Conservation (phyloP, 2,113 vertebrate genomes). For the Sarotherodon lohbergeri region DNA sequence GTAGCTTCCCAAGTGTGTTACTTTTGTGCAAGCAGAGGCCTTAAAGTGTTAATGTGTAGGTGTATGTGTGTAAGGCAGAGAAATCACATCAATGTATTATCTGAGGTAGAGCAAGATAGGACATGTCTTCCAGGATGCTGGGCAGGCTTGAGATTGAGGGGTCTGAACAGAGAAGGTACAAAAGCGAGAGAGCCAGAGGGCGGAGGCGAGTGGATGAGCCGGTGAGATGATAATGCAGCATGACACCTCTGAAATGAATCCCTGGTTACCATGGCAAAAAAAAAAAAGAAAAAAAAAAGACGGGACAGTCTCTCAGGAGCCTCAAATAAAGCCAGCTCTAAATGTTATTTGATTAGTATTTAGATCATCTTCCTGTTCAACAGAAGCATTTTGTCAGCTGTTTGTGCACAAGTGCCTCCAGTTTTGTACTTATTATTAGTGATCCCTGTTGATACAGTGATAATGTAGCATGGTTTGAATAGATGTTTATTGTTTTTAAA, state of each 20-base stretch:
- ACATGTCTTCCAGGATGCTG: conserved; percentile 58
- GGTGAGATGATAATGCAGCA: conserved; percentile 74
- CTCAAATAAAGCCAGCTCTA: conserved; percentile 95
- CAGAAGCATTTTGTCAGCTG: conserved; percentile 76
- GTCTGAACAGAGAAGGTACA: conserved; percentile 58
- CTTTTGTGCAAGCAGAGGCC: not conserved
- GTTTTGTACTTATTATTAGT: not conserved
- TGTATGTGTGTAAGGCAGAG: conserved; percentile 3
- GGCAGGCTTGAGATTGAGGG: conserved; percentile 56
- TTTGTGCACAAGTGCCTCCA: conserved; percentile 34
- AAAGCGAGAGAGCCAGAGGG: conserved; percentile 54
- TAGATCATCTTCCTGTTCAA: conserved; percentile 89
- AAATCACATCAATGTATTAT: conserved; percentile 29
- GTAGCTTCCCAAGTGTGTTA: not conserved
- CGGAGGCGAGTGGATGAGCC: conserved; percentile 64
- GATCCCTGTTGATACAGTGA: not conserved
- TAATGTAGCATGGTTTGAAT: not conserved
- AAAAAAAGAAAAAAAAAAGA: conserved; percentile 80
- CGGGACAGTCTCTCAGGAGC: conserved; percentile 88
- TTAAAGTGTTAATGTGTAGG: not conserved
- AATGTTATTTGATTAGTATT: conserved; percentile 99
- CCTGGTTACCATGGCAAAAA: conserved; percentile 94
- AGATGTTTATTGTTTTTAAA: not conserved
- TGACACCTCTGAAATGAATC: conserved; percentile 83
- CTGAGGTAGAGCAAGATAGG: conserved; percentile 38